Percentiles rank a stretch among this genome's conserved stretches.
Evolutionary conservation across 1,140 invertebrate species (phyloP).

Genomic region (Ips typographus): DNA sequence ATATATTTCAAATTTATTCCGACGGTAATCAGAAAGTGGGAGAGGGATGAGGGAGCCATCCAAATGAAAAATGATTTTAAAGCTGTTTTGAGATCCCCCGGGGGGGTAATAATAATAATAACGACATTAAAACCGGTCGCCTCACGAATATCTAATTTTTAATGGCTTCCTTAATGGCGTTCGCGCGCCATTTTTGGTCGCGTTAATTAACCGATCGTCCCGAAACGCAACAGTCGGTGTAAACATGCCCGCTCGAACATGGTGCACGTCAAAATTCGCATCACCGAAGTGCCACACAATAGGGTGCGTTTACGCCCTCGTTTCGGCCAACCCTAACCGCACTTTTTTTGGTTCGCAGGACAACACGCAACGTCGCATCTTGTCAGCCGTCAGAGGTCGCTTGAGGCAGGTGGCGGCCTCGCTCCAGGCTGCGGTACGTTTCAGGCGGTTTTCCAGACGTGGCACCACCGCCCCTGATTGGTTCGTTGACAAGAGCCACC

Average conservation of each 20-base stretch:
- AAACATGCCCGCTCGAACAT: neutral
- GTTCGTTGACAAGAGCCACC: conserved; percentile 61
- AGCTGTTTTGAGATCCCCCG: too few relatives aligned
- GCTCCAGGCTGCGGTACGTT: conserved; percentile 49
- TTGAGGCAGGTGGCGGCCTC: conserved; percentile 47
- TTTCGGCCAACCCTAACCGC: too few relatives aligned
- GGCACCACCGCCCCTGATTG: conserved; percentile 56
- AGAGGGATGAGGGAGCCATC: too few relatives aligned
- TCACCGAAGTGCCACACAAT: neutral
- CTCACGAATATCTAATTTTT: neutral
- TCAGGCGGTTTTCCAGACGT: conserved; percentile 46
- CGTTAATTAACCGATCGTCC: neutral
- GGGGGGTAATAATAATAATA: neutral
- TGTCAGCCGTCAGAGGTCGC: conserved; percentile 45
- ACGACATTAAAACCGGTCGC: neutral
- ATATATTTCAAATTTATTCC: conserved; percentile 1
- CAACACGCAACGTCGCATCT: conserved; percentile 42
- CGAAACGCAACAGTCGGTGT: too few relatives aligned
- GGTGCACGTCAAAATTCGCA: conserved; percentile 15
- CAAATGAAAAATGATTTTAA: neutral
- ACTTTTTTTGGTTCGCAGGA: conserved; percentile 39
- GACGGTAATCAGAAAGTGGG: neutral
- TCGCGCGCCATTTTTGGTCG: neutral
- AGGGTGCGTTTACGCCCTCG: too few relatives aligned
- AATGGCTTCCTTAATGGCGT: neutral